Conservation (phyloP, 2,113 vertebrate genomes). For the Hiodon alosoides region DNA sequence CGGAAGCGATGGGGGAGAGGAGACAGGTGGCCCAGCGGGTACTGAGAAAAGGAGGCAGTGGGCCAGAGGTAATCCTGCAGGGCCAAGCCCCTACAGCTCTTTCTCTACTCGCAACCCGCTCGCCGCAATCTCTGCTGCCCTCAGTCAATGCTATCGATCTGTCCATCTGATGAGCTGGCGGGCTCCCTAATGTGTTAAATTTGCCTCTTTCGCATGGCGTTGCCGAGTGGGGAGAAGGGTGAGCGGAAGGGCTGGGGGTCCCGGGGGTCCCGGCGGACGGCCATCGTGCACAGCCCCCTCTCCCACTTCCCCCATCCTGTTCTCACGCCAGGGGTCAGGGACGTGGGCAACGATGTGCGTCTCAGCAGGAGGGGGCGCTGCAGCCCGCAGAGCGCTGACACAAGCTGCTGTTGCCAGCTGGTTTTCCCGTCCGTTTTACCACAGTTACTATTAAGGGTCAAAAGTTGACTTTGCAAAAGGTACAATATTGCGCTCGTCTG, state of each 20-base stretch:
- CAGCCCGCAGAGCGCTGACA: slow-evolving; percentile 24
- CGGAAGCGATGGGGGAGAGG: slow-evolving; percentile 54
- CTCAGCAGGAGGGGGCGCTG: slow-evolving; percentile 44
- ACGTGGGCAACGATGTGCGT: slow-evolving; percentile 16
- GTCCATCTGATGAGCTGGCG: slow-evolving; percentile 70
- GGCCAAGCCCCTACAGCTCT: slow-evolving; percentile 44
- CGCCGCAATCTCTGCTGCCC: slow-evolving; percentile 56
- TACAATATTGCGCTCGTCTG: no score
- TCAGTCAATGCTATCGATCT: slow-evolving; percentile 88
- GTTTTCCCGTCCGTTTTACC: background rate
- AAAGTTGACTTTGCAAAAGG: background rate
- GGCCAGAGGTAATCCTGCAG: slow-evolving; percentile 67
- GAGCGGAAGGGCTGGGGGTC: background rate
- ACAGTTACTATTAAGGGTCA: background rate
- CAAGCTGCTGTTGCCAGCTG: background rate
- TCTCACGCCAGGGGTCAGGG: background rate
- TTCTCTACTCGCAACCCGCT: slow-evolving; percentile 44
- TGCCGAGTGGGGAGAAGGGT: slow-evolving; percentile 53
- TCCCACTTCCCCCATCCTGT: background rate
- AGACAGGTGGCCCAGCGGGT: slow-evolving; percentile 59
- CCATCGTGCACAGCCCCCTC: slow-evolving; percentile 11
- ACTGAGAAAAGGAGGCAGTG: slow-evolving; percentile 51
- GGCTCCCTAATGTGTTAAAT: slow-evolving; percentile 77
- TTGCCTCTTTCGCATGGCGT: slow-evolving; percentile 51
- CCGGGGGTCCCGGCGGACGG: background rate